Evolutionary conservation across 2,113 vertebrate species (phyloP).

Genomic region (Machaerirhynchus nigripectus): DNA sequence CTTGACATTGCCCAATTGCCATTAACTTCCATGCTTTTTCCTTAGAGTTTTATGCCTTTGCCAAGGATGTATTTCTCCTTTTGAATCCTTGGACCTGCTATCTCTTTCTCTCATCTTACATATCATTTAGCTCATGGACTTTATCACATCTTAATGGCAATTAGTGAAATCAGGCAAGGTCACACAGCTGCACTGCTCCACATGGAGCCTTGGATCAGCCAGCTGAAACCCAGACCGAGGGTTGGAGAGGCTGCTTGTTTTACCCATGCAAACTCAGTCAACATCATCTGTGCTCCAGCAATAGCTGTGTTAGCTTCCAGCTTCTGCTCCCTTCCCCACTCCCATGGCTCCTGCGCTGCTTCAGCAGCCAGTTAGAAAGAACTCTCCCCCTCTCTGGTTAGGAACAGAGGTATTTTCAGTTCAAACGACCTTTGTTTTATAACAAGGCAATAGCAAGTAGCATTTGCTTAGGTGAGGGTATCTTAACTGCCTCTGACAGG

Average conservation of each 20-base stretch:
- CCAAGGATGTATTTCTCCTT: neutral
- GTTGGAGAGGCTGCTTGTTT: neutral
- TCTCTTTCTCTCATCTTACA: neutral
- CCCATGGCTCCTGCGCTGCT: neutral
- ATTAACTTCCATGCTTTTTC: neutral
- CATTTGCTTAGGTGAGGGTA: neutral
- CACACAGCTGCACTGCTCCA: neutral
- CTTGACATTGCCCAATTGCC: neutral
- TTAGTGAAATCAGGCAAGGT: neutral
- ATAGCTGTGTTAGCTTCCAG: neutral
- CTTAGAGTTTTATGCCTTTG: neutral
- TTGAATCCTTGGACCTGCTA: neutral
- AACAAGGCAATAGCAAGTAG: neutral
- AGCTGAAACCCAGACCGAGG: neutral
- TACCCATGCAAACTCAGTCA: neutral
- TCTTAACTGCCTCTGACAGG: conserved; percentile 38
- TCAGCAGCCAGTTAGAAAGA: neutral
- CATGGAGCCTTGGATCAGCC: neutral
- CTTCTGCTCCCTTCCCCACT: neutral
- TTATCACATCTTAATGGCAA: neutral
- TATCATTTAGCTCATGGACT: neutral
- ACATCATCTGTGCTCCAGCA: neutral
- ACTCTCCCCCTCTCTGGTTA: neutral
- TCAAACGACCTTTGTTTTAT: conserved; percentile 23
- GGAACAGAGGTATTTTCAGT: conserved; percentile 1